Conservation (phyloP, 2,888 invertebrate genomes). For the Amphipoea oculea region DNA sequence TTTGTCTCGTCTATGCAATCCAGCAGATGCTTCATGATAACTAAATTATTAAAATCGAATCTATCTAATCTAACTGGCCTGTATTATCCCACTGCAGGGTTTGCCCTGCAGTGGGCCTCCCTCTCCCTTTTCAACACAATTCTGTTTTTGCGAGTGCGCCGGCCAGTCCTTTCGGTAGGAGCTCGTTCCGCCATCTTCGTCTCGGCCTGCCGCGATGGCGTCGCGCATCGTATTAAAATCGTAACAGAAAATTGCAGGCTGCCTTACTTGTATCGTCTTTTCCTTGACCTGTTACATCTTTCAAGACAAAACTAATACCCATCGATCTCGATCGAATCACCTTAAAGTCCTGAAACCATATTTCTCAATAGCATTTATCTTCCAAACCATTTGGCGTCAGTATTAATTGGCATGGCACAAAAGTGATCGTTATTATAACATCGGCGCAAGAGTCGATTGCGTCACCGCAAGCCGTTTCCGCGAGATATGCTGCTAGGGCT, state of each 20-base stretch:
- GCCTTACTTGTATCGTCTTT: background rate
- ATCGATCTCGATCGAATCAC: background rate
- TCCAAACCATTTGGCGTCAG: slow-evolving; percentile 34
- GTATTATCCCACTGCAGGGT: no score
- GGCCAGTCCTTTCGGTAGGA: background rate
- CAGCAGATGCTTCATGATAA: no score
- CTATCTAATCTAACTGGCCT: no score
- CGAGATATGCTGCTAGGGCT: slow-evolving; percentile 61
- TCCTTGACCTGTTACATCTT: background rate
- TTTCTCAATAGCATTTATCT: slow-evolving; percentile 9
- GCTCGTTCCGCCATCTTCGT: background rate
- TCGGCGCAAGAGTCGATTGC: slow-evolving; percentile 64
- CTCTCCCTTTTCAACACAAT: no score
- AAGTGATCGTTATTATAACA: slow-evolving; percentile 66
- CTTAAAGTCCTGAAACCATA: background rate
- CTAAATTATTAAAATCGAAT: no score
- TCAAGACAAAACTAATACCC: background rate
- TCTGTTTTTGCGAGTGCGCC: no score
- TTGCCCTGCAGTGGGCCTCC: no score
- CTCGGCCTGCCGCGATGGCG: no score
- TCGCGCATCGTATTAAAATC: background rate
- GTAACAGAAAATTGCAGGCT: background rate
- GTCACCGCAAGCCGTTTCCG: slow-evolving; percentile 65
- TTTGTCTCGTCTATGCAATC: no score
- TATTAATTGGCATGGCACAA: slow-evolving; percentile 60